Base-by-base conservation (phyloP, 2,113 vertebrate species). In the Caracal caracal region DNA sequence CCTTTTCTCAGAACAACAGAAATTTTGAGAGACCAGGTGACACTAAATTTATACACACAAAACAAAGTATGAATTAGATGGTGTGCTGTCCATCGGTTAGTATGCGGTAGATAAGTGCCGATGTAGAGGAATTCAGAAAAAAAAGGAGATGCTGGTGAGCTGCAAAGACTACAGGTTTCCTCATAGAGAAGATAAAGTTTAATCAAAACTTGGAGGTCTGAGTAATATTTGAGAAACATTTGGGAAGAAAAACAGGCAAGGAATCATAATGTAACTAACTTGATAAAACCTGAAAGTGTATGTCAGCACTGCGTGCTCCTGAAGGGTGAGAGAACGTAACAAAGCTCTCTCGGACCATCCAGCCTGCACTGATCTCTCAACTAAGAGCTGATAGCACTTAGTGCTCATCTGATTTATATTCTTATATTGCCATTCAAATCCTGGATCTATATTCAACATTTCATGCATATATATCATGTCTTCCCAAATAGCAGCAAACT, bases 371-470 rank as follows among this genome's bases (percentile, higher is more conserved):
- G 56, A 85, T 95, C 75, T 81, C 75, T 84, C 51, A 76, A 82
- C 71, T 65, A 82, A 96, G 93, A 93, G 24, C 59, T 94, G 90
- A 66, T 90, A 85, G 87, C 71, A 59, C 78, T 95, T 96, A 96
- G 61, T 97, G 83, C 80, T 83, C 65, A 84, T 94, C 92, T 97
- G 90, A 97, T 97, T 96, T 96, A 93, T 96, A 95, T 92, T 95
- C 83, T 75, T 93, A 86, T 81, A 90, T 96, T 97, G 79, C 70
- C 90, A 96, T 96, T 97, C 94, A 95, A 97, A 97, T 97, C 70
- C 82, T 90, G 75, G 92, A 93, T 96, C 95, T 96, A 95, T 96
- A 97, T 97, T 97, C 96, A 97, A 95, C 92, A 92, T 95, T 97
- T 97, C 83, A 87, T 95, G 76, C 87, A 93, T 96, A 95, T 92